Base-by-base conservation (phyloP, 1,140 invertebrate genomes). In the Coboldia fuscipes region DNA sequence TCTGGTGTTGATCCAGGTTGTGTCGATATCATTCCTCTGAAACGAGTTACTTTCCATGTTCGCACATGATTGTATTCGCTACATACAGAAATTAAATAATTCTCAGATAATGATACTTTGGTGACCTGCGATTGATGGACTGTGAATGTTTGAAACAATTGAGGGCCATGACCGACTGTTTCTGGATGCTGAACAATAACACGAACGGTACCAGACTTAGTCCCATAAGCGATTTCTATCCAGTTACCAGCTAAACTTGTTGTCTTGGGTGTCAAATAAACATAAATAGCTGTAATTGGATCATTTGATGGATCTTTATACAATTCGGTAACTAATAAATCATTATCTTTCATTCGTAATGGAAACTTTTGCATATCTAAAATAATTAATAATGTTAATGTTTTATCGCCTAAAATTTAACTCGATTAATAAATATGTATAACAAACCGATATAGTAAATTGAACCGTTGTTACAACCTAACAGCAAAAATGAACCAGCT, bases 281-380 rank as follows among this genome's bases (percentile, higher is more conserved):
- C 92, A 30, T 89, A 96, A 43, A 98, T 89, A n/a, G 92, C 86
- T 27, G 92, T 97, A 22, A 98, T 94, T 16, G 84, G 79, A 60
- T 97, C 92, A 49, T 78, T 75, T 41, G 81, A 80, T 12, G 86
- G 84, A 62, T 98, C 93, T 52, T 76, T 73, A 51, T 97, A 98
- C 3, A 98, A 58, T 58, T 97, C 89, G 14, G 92, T 97, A 1
- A 97, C 89, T 14, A 98, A 57, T 4, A 98, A 62, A 66, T 97
- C 93, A 58, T 97, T 97, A 50, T 97, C 93, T 56, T 97, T 97
- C 90, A 97, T 97, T 36, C 92, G 63, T 7, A 97, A 56, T 3
- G 93, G 93, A 61, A 98, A 97, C 54, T 97, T 98, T 56, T 97
- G 90, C 93, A 98, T 98, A 60, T 98, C 92, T 84, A 56, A 8